These are phyloP conservation scores for Phylloscopus trochilus DNA, from an alignment of 2,113 vertebrate genomes.

Conservation along the genomic window DNA sequence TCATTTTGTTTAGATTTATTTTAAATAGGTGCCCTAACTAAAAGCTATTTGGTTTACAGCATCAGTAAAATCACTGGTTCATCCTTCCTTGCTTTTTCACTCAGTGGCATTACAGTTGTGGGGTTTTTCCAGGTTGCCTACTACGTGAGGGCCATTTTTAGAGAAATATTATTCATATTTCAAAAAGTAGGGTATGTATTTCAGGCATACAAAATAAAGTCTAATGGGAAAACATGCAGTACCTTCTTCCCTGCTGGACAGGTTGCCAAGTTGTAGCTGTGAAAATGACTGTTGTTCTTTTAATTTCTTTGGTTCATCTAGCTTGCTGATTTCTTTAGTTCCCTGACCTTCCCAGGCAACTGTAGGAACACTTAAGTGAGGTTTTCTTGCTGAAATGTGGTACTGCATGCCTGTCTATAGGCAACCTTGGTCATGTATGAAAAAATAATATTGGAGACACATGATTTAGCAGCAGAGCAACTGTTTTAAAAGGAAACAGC, in stretches of 20 bases:
- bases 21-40: constrained; percentile 18
- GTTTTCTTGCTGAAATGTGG: not conserved
- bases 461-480: not conserved
- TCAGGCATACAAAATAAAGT: not conserved
- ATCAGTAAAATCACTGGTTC: constrained; percentile 12
- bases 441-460: not conserved
- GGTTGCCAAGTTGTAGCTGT: not conserved
- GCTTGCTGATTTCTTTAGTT: not conserved
- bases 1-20: constrained; percentile 13
- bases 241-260: not conserved
- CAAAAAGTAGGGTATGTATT: not conserved
- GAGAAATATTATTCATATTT: not conserved
- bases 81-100: not conserved
- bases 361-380: not conserved
- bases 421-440: not conserved
- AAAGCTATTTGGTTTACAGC: constrained; percentile 31
- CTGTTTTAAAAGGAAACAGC: not conserved
- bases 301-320: not conserved
- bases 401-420: not conserved
- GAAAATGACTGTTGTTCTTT: not conserved
- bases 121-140: not conserved
- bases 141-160: not conserved
- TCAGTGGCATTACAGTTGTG: not conserved
- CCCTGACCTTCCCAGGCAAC: not conserved
- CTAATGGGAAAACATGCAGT: not conserved